These are phyloP conservation scores for Oreonectes daqikongensis DNA, from an alignment of 2,797 vertebrate species.

Conservation along the genomic window DNA sequence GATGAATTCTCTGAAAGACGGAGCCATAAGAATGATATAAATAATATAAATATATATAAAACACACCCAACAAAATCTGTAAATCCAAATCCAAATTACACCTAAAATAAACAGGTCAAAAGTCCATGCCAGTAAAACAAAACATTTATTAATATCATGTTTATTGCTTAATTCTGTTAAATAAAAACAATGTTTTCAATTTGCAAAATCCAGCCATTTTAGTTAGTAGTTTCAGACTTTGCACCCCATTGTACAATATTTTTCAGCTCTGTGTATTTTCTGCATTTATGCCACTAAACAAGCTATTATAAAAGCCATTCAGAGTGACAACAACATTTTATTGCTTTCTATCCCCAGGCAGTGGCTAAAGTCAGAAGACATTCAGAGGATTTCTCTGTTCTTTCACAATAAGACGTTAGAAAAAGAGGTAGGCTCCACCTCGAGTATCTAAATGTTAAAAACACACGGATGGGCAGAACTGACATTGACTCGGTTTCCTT, in stretches of 20 bases:
- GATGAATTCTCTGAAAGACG: neutral
- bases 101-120: neutral
- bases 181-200: neutral
- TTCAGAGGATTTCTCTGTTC: slow-evolving; percentile 96
- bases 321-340: neutral
- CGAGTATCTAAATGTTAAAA: too few species aligned
- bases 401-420: slow-evolving; percentile 96
- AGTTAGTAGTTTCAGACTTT: neutral
- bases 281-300: neutral
- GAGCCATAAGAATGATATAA: too few species aligned
- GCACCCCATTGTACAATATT: neutral
- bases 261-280: neutral
- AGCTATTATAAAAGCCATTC: neutral
- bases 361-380: slow-evolving; percentile 98
- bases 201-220: too few species aligned
- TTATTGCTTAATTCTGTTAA: neutral
- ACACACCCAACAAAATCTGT: neutral
- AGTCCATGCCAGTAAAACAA: neutral
- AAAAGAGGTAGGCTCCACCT: slow-evolving; percentile 86
- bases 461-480: too few species aligned
- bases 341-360: slow-evolving; percentile 76
- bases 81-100: neutral
- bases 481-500: neutral
- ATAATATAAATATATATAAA: too few species aligned
- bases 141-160: neutral